Percentiles rank a stretch among this genome's conserved stretches.
These are phyloP conservation scores for Stenodema calcarata DNA, from an alignment of 2,888 invertebrate species.

Conservation along the genomic window DNA sequence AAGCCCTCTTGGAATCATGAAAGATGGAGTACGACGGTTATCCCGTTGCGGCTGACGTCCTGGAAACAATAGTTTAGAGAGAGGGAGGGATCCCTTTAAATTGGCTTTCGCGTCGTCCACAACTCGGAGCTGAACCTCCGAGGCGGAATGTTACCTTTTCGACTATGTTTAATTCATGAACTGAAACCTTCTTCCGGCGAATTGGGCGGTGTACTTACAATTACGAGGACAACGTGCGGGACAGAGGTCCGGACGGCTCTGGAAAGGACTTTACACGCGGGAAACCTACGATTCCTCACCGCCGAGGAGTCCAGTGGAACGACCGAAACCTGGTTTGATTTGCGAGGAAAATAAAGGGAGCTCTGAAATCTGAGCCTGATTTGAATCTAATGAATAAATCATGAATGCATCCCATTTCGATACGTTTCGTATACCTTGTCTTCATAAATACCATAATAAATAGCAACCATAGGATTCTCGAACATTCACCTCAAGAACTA, in stretches of 20 bases:
- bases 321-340: background rate
- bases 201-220: background rate
- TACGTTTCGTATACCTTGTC: too few species aligned
- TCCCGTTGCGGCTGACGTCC: background rate
- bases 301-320: background rate
- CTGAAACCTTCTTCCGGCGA: background rate
- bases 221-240: background rate
- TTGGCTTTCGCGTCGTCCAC: background rate
- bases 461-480: too few species aligned
- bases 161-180: background rate
- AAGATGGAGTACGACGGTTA: background rate
- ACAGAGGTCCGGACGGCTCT: background rate
- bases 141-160: background rate
- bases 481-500: too few species aligned
- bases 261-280: background rate
- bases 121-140: background rate
- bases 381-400: too few species aligned
- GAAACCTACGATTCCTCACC: background rate
- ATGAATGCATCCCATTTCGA: too few species aligned
- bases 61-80: background rate
- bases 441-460: too few species aligned
- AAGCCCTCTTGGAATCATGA: background rate
- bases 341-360: background rate
- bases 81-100: background rate
- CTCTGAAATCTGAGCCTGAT: too few species aligned